These are phyloP conservation scores for Plodia interpunctella DNA, from an alignment of 1,140 invertebrate species.

Conservation along the genomic window DNA sequence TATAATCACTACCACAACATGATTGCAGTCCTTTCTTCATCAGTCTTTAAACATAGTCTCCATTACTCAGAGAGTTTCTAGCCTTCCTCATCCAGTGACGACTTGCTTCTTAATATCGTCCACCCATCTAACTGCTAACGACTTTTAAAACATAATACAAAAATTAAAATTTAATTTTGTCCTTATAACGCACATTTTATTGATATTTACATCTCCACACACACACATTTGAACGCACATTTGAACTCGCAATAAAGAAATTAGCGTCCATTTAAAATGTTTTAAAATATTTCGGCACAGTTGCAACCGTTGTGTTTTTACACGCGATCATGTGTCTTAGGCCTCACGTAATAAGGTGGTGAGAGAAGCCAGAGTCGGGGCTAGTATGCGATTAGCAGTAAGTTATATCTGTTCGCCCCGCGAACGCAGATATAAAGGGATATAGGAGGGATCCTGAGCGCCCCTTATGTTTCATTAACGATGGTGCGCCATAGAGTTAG, in stretches of 20 bases:
- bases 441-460: conserved; percentile 50
- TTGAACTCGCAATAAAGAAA: neutral
- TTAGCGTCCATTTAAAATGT: neutral
- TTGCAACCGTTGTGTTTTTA: neutral
- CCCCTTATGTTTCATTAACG: conserved; percentile 75
- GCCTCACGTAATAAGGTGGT: neutral
- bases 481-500: conserved; percentile 37
- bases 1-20: too few relatives aligned
- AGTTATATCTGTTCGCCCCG: conserved; percentile 42
- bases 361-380: neutral
- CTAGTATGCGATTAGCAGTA: conserved; percentile 42
- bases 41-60: too few relatives aligned
- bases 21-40: too few relatives aligned
- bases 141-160: too few relatives aligned
- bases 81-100: too few relatives aligned
- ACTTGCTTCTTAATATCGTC: too few relatives aligned
- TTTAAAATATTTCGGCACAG: neutral
- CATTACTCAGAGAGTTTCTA: too few relatives aligned
- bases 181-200: neutral
- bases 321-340: neutral
- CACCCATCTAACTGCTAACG: too few relatives aligned
- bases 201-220: neutral
- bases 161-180: neutral
- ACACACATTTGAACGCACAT: neutral
- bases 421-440: conserved; percentile 46